These are phyloP conservation scores for Anabacerthia variegaticeps DNA, from an alignment of 2,797 vertebrate genomes.

Conservation along the genomic window DNA sequence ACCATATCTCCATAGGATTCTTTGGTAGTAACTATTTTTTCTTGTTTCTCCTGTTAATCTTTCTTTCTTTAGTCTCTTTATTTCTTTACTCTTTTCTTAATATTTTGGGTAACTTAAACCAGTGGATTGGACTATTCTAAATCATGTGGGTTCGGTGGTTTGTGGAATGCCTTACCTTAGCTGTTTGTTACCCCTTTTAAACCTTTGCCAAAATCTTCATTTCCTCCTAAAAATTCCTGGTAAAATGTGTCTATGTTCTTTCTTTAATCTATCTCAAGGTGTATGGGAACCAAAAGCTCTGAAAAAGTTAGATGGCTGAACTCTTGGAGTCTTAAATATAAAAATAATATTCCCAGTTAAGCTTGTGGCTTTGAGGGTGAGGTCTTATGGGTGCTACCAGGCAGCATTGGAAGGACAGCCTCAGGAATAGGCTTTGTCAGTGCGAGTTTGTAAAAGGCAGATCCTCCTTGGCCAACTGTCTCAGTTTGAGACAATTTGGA, in stretches of 20 bases:
- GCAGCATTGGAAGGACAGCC: fast-evolving
- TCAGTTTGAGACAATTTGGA: not conserved
- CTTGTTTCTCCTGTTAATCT: not conserved
- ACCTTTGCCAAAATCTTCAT: not conserved
- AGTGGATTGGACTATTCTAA: not conserved
- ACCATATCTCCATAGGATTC: not conserved
- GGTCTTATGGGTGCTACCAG: not conserved
- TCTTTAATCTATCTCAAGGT: not conserved
- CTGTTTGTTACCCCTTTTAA: not conserved
- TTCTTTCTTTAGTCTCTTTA: not conserved
- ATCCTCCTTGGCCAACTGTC: not conserved
- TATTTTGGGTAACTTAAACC: not conserved
- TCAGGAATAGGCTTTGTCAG: not conserved
- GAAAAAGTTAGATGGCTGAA: not conserved
- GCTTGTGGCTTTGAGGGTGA: not conserved
- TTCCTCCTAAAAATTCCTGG: not conserved
- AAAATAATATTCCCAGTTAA: not conserved
- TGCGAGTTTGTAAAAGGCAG: not conserved
- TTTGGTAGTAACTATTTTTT: not conserved
- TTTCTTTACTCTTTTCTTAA: not conserved
- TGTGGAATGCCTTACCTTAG: not conserved
- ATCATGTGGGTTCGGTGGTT: not conserved
- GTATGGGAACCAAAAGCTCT: not conserved
- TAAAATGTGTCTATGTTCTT: not conserved
- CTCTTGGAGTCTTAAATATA: not conserved